Percentiles rank a stretch among this genome's conserved stretches.
Evolutionary conservation across 2,888 invertebrate species (phyloP).

Genomic region (Tetragonisca angustula): DNA sequence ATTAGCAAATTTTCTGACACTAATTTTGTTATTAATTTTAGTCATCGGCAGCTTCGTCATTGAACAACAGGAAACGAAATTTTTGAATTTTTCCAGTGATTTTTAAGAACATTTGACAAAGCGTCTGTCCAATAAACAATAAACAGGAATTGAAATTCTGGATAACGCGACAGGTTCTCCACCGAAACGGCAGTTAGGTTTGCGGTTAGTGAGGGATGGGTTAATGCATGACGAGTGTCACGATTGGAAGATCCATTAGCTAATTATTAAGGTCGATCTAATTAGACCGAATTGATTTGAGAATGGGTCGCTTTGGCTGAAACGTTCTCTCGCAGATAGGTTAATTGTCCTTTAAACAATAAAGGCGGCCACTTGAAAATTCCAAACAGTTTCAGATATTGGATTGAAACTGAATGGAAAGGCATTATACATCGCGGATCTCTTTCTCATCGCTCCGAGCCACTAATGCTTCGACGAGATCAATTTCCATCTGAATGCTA

Average conservation of each 20-base stretch:
- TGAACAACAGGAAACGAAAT: too few species aligned
- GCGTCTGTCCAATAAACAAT: too few species aligned
- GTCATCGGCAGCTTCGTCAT: too few species aligned
- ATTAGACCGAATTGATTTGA: slow-evolving; percentile 2
- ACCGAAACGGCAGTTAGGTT: not conserved
- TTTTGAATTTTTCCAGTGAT: too few species aligned
- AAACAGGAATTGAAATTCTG: not conserved
- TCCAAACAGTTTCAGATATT: slow-evolving; percentile 4
- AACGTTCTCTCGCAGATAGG: not conserved
- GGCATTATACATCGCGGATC: not conserved
- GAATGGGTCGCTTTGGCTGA: not conserved
- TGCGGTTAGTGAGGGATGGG: not conserved
- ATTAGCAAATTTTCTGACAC: too few species aligned
- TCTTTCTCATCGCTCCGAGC: not conserved
- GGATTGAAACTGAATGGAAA: not conserved
- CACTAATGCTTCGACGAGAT: not conserved
- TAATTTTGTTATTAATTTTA: too few species aligned
- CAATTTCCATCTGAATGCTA: not conserved
- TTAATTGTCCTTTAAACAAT: not conserved
- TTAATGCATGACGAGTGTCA: not conserved
- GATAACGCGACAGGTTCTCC: not conserved
- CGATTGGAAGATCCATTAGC: slow-evolving; percentile 17
- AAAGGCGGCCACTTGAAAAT: not conserved
- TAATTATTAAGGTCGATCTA: slow-evolving; percentile 37
- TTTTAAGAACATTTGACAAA: too few species aligned